phyloP scores from a whole-genome alignment of 2,113 vertebrate species.

The Epinephelus moara region DNA sequence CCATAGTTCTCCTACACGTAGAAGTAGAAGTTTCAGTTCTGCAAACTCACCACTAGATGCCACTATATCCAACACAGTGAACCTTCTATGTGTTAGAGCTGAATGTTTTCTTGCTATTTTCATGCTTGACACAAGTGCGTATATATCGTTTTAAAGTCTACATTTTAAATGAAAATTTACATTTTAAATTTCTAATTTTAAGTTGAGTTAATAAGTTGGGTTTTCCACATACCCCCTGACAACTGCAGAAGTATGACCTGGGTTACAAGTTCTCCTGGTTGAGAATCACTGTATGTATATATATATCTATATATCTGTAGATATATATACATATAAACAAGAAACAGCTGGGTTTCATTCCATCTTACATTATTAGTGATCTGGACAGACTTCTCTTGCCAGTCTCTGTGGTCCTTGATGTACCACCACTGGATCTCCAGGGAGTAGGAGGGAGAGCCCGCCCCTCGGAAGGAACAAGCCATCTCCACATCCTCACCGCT shows the following conservation, averaged over 20 bases:
- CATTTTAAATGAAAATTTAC: too few relatives aligned
- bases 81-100: too few relatives aligned
- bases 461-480: constrained; percentile 97
- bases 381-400: constrained; percentile 88
- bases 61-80: too few relatives aligned
- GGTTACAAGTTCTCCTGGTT: neutral
- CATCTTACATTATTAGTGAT: constrained; percentile 87
- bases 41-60: too few relatives aligned
- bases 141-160: neutral
- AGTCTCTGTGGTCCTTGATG: constrained; percentile 87
- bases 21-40: too few relatives aligned
- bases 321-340: too few relatives aligned
- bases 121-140: neutral
- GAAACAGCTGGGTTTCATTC: neutral
- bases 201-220: neutral
- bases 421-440: constrained; percentile 99
- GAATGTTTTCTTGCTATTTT: too few relatives aligned
- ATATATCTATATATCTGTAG: too few relatives aligned
- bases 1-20: too few relatives aligned
- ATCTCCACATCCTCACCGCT: constrained; percentile 95
- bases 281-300: neutral
- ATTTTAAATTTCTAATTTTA: neutral
- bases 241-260: too few relatives aligned
- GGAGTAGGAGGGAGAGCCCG: constrained; percentile 91
- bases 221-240: neutral